These are phyloP conservation scores for Poeciliopsis gracilis DNA, from an alignment of 2,797 vertebrate species.

Conservation along the genomic window DNA sequence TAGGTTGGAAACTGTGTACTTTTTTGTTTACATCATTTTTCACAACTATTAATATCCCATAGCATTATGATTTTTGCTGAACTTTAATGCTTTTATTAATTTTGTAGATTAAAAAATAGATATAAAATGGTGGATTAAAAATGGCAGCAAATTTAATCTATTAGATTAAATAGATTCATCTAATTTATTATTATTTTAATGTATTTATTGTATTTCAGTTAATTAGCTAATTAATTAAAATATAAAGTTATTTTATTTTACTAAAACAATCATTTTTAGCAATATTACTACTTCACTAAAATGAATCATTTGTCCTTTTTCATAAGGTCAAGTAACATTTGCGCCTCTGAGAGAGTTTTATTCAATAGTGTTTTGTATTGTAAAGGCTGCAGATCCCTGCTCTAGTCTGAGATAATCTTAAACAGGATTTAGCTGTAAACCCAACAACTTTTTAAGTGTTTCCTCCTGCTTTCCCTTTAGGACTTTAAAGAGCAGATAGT, in stretches of 20 bases:
- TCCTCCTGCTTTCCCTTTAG: conserved; percentile 61
- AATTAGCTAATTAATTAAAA: no score
- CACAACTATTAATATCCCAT: neutral
- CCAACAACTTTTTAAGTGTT: conserved; percentile 1
- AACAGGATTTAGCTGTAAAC: conserved; percentile 35
- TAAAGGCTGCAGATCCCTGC: neutral
- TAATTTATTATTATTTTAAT: no score
- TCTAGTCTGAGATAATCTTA: conserved; percentile 30
- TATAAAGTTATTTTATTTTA: no score
- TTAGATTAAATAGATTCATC: neutral
- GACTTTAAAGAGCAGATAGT: conserved; percentile 96
- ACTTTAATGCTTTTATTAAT: neutral
- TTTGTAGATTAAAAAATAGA: neutral
- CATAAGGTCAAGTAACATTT: neutral
- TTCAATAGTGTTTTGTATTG: neutral
- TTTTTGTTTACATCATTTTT: neutral
- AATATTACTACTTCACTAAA: neutral
- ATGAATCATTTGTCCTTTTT: neutral
- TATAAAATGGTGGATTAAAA: neutral
- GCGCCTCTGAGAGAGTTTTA: neutral
- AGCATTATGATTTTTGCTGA: neutral
- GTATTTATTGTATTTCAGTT: no score
- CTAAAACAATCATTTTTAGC: no score
- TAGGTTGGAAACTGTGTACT: neutral
- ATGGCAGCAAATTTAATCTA: neutral